Base-by-base conservation (phyloP, 2,888 invertebrate genomes). In the Cheilosia vernalis region DNA sequence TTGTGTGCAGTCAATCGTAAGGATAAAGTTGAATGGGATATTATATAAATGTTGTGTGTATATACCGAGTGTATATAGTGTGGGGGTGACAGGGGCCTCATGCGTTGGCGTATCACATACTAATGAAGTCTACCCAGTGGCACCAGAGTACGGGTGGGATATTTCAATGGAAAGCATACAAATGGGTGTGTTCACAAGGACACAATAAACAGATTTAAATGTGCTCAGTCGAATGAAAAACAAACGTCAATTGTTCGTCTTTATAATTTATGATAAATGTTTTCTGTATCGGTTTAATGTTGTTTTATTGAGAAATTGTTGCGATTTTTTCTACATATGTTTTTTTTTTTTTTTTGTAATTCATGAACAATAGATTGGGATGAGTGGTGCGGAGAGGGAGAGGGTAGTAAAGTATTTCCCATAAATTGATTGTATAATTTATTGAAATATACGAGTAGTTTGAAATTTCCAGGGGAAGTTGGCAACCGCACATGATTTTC, bases 251-350 rank as follows among this genome's bases (percentile, higher is more conserved):
- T 79, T 84, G 73, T 79, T 69, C 64, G 30, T 51, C 58, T 42
- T 73, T 51, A 58, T 74, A 84, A 79, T 69, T 74, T 84, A 74
- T 79, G 79, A 84, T 74, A 79, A 84, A 79, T 79, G 78, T 63
- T 79, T 53, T 83, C 51, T 53, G 53, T 70, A 49, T 55, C 37
- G 42, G 44, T 30, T 73, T 56, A 56, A 63, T 69, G 40, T n/a
- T 60, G 13, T 78, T 83, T 67, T 73, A 27, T 66, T 33, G 67
- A 21, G 19, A 53, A 69, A 61, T 61, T 77, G 77, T 69, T 61
- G 67, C 76, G 60, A 60, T 47, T 66, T 49, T 47, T 19, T 30
- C 24, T n/a, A 13, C 44, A 17, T 58, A 1, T 42, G 15, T n/a
- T 40, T 49, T 13, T 17, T 9, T 47, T 40, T 24, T 21, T 49